These are phyloP conservation scores for Camelus bactrianus DNA, from an alignment of 2,113 vertebrate genomes.

Conservation along the genomic window DNA sequence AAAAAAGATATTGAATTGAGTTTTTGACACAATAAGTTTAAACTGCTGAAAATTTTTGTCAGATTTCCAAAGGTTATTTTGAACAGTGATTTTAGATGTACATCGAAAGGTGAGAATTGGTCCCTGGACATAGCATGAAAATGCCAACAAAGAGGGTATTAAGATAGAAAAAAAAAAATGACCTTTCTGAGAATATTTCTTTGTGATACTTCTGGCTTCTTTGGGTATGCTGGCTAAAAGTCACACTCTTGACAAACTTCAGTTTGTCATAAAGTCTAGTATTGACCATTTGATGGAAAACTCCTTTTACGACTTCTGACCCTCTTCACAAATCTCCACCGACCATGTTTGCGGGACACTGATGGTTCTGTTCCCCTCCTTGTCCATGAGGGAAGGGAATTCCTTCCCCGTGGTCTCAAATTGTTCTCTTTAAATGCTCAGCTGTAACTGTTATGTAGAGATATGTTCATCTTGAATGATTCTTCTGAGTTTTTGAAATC, in stretches of 20 bases:
- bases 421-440: background rate
- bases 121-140: background rate
- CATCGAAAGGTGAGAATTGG: background rate
- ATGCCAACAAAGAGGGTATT: background rate
- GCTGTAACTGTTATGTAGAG: background rate
- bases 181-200: background rate
- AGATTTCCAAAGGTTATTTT: background rate
- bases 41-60: constrained; percentile 3
- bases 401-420: background rate
- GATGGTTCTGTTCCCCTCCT: background rate
- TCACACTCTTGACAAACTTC: background rate
- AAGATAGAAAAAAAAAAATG: background rate
- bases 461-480: background rate
- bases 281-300: background rate
- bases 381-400: background rate
- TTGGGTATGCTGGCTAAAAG: background rate
- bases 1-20: background rate
- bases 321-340: background rate
- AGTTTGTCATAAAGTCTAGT: background rate
- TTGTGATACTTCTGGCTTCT: background rate
- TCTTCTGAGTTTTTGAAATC: background rate
- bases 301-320: background rate
- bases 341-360: background rate
- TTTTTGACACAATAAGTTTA: constrained; percentile 32
- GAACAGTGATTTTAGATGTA: background rate